A percentile compares a stretch with the other conserved stretches of the same genome.
Conservation (phyloP, 2,797 vertebrate genomes). For the Gadopsis marmoratus region DNA sequence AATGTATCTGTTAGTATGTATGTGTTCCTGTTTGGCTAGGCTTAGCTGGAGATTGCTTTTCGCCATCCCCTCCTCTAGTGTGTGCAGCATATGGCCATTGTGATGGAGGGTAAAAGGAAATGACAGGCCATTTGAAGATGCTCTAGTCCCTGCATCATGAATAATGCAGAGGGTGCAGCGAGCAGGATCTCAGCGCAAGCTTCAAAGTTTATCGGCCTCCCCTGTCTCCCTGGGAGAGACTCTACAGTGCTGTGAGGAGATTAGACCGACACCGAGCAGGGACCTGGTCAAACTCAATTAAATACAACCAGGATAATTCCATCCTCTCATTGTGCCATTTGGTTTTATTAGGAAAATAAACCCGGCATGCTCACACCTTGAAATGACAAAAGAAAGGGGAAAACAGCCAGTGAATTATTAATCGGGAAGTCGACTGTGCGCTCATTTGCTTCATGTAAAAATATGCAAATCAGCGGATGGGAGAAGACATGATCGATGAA, state of each 20-base stretch:
- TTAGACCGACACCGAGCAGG: constrained; percentile 71
- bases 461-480: constrained; percentile 64
- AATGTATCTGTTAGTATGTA: constrained; percentile 60
- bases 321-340: constrained; percentile 70
- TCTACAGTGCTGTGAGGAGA: constrained; percentile 80
- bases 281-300: constrained; percentile 84
- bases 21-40: constrained; percentile 63
- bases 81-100: constrained; percentile 85
- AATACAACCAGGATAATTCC: constrained; percentile 77
- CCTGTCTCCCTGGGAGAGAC: constrained; percentile 74
- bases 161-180: constrained; percentile 88
- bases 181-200: constrained; percentile 85
- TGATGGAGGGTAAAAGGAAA: constrained; percentile 90
- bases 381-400: constrained; percentile 49
- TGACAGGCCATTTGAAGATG: constrained; percentile 89
- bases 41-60: constrained; percentile 62
- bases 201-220: constrained; percentile 87
- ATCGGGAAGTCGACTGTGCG: constrained; percentile 51
- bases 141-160: constrained; percentile 85
- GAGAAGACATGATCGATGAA: constrained; percentile 64
- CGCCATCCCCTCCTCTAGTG: constrained; percentile 43
- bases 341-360: constrained; percentile 74
- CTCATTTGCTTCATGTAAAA: constrained; percentile 58
- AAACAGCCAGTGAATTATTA: constrained; percentile 73
- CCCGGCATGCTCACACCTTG: constrained; percentile 49